Conservation (phyloP, 2,888 invertebrate species). For the Rapana venosa region DNA sequence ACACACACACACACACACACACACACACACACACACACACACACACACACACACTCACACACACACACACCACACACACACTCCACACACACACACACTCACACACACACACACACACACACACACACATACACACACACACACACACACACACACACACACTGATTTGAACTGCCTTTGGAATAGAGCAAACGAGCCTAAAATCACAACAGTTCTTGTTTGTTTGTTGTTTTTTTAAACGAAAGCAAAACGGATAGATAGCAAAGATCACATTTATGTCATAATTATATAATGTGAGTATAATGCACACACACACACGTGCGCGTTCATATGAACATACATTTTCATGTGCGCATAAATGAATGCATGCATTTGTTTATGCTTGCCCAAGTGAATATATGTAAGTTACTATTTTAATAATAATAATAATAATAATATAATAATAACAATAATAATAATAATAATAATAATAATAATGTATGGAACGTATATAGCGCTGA, state of each 20-base stretch:
- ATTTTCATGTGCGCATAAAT: neutral
- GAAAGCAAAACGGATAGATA: neutral
- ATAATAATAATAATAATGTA: too few species aligned
- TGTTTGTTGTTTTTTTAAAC: too few species aligned
- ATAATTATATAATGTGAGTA: neutral
- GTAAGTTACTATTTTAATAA: neutral
- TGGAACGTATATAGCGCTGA: too few species aligned
- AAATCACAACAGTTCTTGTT: too few species aligned
- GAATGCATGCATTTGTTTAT: neutral
- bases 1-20: slow-evolving; percentile 15
- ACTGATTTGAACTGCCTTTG: too few species aligned
- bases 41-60: neutral
- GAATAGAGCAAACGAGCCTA: too few species aligned
- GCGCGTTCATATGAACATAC: neutral
- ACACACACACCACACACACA: neutral
- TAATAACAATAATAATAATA: too few species aligned
- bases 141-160: neutral
- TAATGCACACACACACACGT: neutral
- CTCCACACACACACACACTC: neutral
- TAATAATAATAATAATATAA: too few species aligned
- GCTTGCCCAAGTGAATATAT: neutral
- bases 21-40: neutral
- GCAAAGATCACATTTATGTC: too few species aligned
- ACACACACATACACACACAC: slow-evolving; percentile 8
- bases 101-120: slow-evolving; percentile 15